phyloP scores from a whole-genome alignment of 2,113 vertebrate genomes.

The Electrona antarctica region DNA sequence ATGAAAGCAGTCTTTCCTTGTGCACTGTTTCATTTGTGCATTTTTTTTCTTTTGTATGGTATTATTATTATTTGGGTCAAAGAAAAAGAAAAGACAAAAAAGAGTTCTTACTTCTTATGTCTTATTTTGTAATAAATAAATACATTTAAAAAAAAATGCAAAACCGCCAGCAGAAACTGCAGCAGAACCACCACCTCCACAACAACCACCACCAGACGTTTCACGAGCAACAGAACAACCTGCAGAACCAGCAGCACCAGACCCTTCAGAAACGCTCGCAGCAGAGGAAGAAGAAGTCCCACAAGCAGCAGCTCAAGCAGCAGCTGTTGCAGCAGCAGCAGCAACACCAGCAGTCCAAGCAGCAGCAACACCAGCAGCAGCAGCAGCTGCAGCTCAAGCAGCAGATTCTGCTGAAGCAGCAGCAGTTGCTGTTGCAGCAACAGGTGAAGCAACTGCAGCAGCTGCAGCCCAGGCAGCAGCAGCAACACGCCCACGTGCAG shows the following conservation, averaged over 20 bases:
- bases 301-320: conserved; percentile 50
- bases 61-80: no score
- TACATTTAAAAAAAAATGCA: no score
- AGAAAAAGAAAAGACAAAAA: no score
- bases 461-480: conserved; percentile 17
- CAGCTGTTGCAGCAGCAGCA: conserved; percentile 13
- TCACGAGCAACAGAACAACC: no score
- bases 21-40: no score
- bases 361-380: not conserved
- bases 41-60: no score
- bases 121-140: no score
- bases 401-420: conserved; percentile 47
- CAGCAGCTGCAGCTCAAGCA: conserved; percentile 40
- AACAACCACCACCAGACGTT: no score
- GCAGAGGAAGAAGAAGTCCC: conserved; percentile 63
- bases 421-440: conserved; percentile 11
- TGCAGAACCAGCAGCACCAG: conserved; percentile 13
- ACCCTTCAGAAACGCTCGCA: conserved; percentile 48
- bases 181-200: no score
- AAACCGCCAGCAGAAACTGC: no score
- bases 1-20: no score
- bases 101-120: no score
- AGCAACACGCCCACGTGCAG: conserved; percentile 47
- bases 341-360: conserved; percentile 1
- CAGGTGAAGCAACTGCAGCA: not conserved